phyloP scores from a whole-genome alignment of 2,888 invertebrate species.

The Dugesia japonica region DNA sequence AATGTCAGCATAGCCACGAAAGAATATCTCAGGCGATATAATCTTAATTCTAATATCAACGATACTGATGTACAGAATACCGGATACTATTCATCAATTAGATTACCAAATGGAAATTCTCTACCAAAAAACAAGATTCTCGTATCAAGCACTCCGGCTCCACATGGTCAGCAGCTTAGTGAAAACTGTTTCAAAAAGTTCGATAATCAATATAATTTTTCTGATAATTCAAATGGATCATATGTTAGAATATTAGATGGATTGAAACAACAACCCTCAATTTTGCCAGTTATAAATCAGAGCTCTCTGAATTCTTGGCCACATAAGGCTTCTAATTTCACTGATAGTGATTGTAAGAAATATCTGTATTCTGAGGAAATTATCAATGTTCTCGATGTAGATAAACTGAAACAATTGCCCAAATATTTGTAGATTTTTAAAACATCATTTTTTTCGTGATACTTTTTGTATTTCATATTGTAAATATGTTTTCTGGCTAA shows the following conservation, averaged over 20 bases:
- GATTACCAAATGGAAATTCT: not conserved
- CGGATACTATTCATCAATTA: not conserved
- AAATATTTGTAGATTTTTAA: slow-evolving; percentile 9
- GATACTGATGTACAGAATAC: not conserved
- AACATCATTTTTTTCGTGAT: too few relatives aligned
- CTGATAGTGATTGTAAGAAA: not conserved
- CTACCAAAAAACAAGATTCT: not conserved
- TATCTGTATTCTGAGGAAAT: not conserved
- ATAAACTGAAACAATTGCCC: slow-evolving; percentile 1
- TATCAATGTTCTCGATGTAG: not conserved
- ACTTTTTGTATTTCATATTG: too few relatives aligned
- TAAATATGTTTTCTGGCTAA: too few relatives aligned
- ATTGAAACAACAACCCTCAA: not conserved
- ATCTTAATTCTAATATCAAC: not conserved
- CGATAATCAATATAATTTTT: not conserved
- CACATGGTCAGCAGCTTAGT: not conserved
- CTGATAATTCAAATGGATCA: not conserved
- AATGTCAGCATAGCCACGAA: not conserved
- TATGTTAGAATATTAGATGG: not conserved
- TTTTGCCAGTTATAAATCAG: not conserved
- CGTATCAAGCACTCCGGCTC: not conserved
- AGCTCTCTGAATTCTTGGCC: not conserved
- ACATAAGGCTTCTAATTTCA: not conserved
- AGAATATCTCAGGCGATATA: not conserved
- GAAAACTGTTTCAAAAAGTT: not conserved